A percentile compares a stretch with the other conserved stretches of the same genome.
Evolutionary conservation across 2,888 invertebrate genomes (phyloP).

Genomic region (Metacarcinus magister): DNA sequence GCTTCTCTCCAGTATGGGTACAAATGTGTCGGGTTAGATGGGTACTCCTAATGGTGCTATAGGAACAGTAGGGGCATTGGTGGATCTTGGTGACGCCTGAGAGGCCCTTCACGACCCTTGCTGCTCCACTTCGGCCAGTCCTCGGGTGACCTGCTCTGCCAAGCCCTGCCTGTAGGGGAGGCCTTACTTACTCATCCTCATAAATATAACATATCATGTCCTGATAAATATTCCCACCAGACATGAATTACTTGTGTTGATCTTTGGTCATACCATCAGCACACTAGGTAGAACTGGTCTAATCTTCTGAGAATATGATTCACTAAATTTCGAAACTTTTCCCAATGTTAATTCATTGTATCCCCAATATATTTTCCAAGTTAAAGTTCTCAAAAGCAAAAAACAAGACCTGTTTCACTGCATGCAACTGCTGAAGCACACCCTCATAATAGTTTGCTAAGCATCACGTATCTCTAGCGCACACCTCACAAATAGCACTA

Average conservation of each 20-base stretch:
- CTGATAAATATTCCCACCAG: conserved; percentile 30
- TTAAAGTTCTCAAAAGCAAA: conserved; percentile 34
- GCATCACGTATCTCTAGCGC: background rate
- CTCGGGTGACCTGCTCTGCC: conserved; percentile 68
- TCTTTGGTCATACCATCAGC: background rate
- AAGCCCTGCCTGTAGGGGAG: conserved; percentile 80
- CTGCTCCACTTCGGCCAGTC: conserved; percentile 70
- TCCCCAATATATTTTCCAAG: background rate
- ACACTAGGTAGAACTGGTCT: background rate
- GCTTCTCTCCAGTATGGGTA: conserved; percentile 79
- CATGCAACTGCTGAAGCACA: conserved; percentile 37
- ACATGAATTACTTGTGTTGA: conserved; percentile 42
- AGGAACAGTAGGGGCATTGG: conserved; percentile 80
- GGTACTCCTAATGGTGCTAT: conserved; percentile 79
- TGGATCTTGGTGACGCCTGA: conserved; percentile 75
- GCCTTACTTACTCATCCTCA: conserved; percentile 77
- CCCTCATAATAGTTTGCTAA: conserved; percentile 15
- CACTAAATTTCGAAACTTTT: conserved; percentile 5
- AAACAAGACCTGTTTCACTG: conserved; percentile 19
- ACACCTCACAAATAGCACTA: conserved; percentile 41
- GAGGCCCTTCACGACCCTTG: conserved; percentile 61
- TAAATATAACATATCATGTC: conserved; percentile 56
- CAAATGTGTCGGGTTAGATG: conserved; percentile 77
- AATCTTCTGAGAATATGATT: conserved; percentile 11
- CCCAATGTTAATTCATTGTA: conserved; percentile 3